Base-by-base conservation (phyloP, 2,888 invertebrate species). In the Synanthedon formicaeformis region DNA sequence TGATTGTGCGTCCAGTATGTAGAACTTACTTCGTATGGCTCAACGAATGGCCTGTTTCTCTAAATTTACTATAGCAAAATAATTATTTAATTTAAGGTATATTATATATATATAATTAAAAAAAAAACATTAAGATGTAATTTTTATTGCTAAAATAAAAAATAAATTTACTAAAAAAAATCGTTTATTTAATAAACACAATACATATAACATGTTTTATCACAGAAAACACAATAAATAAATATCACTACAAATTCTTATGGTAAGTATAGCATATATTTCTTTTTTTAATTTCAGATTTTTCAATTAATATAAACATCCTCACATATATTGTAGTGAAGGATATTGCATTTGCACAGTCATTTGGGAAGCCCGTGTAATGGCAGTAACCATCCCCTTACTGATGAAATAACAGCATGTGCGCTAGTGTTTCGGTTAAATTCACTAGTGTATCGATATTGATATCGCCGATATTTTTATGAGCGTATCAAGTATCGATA, bases 51-150 rank as follows among this genome's bases (percentile, higher is more conserved):
- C 79, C 79, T 81, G 78, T 76, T 41, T 69, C 70, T 76, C 69
- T 77, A 76, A 75, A 76, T 74, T 74, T 78, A 34, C 34, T 34
- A 34, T 34, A 81, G 78, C 63, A 67, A 72, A 72, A 78, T 79
- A 81, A 81, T 80, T 78, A 81, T 82, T 83, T 81, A 77, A 75
- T 67, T 67, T 79, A 80, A 77, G 78, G 62, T 74, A 64, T 71
- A 61, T 65, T 69, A 50, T 54, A 75, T 70, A 75, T 70, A 50
- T 54, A 75, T 71, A 75, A 73, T 73, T n/a, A n/a, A 75, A 62
- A 65, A 63, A 53, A 57, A 71, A 49, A 54, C 50, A 66, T 62
- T 78, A 76, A 77, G 73, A 73, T 78, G 73, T 81, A 80, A 78
- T 78, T 78, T 78, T 79, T 79, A 81, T 78, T 68, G 70, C 77